Evolutionary conservation across 2,113 vertebrate genomes (phyloP), one percentile per base, ranked within the genome.

Genomic region (Harpagus bidentatus): DNA sequence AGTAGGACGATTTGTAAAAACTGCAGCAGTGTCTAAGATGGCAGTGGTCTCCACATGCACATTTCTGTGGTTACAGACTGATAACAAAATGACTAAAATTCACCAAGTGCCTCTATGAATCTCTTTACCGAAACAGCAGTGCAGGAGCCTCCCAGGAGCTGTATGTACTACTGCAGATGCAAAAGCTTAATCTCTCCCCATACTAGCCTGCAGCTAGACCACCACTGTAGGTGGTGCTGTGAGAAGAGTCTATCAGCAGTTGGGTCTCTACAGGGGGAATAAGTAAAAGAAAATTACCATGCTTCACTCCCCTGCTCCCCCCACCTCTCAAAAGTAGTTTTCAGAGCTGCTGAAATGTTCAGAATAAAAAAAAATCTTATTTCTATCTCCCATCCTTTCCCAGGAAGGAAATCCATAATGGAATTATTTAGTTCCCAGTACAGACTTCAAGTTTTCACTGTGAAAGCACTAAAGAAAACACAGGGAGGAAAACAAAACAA

Each of bases 171-270:
- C 52, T 82, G 82, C 62, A 63, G 71, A 92, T 69, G 66, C 82
- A 93, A 96, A 97, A 83, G 38, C 77, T 93, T 96, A 90, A 97
- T 97, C 61, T 97, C 59, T 92, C 67, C 34, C 36, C 16, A 9
- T 53, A 53, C 15, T 88, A 50, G 78, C 90, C 95, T 94, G 88
- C 67, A 97, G 97, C 88, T 86, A 96, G 70, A 92, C 89, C 71
- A 65, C 81, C 88, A 90, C 78, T 79, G 81, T 86, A 96, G 81
- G 88, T 93, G 83, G 67, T 95, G 52, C 83, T 96, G 71, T 93
- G 82, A 82, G 72, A 93, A 80, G 52, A 86, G 32, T 80, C 66
- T 48, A 32, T 59, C 72, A 82, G 82, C 78, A 90, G 67, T 69
- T 0, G 1, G 32, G 40, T 81, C 76, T 88, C 91, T 88, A 65